These are phyloP conservation scores for Trachelus tabidus DNA, from an alignment of 2,888 invertebrate species.

Conservation along the genomic window DNA sequence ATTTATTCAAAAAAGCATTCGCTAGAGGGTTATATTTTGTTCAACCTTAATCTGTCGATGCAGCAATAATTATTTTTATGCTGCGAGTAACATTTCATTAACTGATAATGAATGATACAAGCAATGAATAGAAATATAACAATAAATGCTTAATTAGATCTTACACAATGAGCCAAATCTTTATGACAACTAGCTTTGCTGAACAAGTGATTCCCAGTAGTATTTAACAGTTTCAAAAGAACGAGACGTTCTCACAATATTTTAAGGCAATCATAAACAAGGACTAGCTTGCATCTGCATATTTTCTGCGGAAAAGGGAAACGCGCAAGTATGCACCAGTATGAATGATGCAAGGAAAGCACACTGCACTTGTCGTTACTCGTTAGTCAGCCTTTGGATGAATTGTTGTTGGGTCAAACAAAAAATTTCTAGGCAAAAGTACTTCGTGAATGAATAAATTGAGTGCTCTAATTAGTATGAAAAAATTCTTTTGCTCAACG, in stretches of 20 bases:
- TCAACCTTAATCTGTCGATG: background rate
- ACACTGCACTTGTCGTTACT: background rate
- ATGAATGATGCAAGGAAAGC: background rate
- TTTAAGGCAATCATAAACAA: background rate
- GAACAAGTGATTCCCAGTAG: background rate
- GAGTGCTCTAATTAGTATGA: background rate
- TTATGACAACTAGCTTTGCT: background rate
- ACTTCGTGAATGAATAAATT: background rate
- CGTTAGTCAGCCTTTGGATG: background rate
- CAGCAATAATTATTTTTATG: too few relatives aligned
- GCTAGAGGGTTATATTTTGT: background rate
- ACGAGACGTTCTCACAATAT: background rate
- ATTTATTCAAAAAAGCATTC: background rate
- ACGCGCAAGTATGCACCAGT: background rate
- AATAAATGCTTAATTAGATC: background rate
- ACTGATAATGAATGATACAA: too few relatives aligned
- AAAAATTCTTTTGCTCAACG: background rate
- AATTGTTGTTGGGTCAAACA: background rate
- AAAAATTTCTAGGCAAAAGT: background rate
- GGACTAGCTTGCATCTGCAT: background rate
- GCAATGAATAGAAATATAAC: background rate
- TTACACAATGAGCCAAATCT: background rate
- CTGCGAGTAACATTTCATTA: too few relatives aligned
- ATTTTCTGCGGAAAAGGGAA: background rate
- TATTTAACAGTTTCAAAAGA: background rate